Evolutionary conservation across 2,113 vertebrate genomes (phyloP).

Genomic region (Mastomys coucha): DNA sequence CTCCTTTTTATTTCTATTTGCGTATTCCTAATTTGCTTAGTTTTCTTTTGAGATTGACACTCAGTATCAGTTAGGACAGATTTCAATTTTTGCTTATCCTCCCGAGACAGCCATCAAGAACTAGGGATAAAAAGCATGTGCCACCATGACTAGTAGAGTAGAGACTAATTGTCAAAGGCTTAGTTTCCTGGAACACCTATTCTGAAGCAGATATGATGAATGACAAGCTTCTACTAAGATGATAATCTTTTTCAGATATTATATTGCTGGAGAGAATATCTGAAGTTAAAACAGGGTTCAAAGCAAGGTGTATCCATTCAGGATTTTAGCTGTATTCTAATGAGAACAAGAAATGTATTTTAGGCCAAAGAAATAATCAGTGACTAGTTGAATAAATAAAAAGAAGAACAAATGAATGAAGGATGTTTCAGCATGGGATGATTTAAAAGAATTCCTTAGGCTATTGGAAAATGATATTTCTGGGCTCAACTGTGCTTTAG

Average conservation of each 20-base stretch:
- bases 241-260: not conserved
- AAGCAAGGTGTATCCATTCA: not conserved
- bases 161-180: not conserved
- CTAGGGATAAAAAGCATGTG: not conserved
- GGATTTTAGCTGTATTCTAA: constrained; percentile 22
- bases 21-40: not conserved
- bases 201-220: not conserved
- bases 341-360: not conserved
- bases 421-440: not conserved
- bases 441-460: constrained; percentile 19
- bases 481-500: not conserved
- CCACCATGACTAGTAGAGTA: not conserved
- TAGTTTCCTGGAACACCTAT: not conserved
- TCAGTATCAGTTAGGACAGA: not conserved
- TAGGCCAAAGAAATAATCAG: not conserved
- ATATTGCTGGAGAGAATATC: not conserved
- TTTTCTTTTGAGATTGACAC: not conserved
- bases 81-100: not conserved
- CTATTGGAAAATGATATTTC: not conserved
- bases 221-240: not conserved
- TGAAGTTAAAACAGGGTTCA: constrained; percentile 32
- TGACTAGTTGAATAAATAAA: not conserved
- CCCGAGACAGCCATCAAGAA: not conserved
- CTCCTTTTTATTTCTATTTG: not conserved
- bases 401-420: not conserved